Conservation (phyloP, 2,888 invertebrate species). For the Macaria liturata region DNA sequence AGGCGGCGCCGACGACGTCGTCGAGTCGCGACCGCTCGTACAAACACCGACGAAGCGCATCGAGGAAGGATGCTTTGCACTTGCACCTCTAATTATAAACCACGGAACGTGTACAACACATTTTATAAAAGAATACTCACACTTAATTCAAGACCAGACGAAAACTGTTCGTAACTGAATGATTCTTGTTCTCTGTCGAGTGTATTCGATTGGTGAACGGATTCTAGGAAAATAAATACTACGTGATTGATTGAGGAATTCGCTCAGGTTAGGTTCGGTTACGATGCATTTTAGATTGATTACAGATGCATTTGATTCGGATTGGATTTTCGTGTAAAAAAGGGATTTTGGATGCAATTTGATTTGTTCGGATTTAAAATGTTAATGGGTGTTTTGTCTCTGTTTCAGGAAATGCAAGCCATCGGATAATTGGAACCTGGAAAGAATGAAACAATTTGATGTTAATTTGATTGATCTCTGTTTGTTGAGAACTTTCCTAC, state of each 20-base stretch:
- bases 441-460: too few relatives aligned
- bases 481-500: too few relatives aligned
- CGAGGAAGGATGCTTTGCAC: constrained; percentile 79
- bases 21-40: constrained; percentile 68
- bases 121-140: too few relatives aligned
- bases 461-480: too few relatives aligned
- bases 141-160: too few relatives aligned
- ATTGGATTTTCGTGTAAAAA: constrained; percentile 7
- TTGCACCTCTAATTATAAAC: constrained; percentile 78
- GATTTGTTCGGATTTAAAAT: background rate
- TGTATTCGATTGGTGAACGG: too few relatives aligned
- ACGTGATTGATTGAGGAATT: constrained; percentile 35
- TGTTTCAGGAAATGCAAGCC: background rate
- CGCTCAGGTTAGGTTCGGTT: constrained; percentile 26
- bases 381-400: constrained; percentile 12
- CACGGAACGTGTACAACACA: constrained; percentile 49
- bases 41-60: constrained; percentile 74
- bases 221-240: constrained; percentile 61
- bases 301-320: constrained; percentile 26
- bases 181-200: too few relatives aligned
- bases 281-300: constrained; percentile 20
- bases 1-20: constrained; percentile 78
- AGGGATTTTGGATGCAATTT: constrained; percentile 6
- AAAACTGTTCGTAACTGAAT: too few relatives aligned
- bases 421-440: too few relatives aligned